Conservation (phyloP, 2,797 vertebrate species). For the Pseudomugil gertrudae region DNA sequence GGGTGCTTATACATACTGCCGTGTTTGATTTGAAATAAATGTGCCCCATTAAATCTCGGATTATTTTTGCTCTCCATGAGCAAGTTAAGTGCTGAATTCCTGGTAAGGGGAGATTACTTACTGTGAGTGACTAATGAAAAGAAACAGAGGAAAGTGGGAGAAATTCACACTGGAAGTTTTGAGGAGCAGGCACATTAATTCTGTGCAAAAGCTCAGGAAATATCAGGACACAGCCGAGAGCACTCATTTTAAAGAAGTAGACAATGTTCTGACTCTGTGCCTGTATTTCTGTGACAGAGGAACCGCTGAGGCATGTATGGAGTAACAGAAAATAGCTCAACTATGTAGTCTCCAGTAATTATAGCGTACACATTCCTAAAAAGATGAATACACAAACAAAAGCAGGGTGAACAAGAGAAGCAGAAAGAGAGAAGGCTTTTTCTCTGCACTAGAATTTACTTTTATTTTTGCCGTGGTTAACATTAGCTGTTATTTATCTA, state of each 20-base stretch:
- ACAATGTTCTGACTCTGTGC: constrained; percentile 46
- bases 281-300: constrained; percentile 51
- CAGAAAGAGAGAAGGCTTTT: constrained; percentile 20
- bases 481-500: constrained; percentile 45
- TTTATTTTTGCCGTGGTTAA: constrained; percentile 67
- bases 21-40: constrained; percentile 70
- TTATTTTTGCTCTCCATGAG: constrained; percentile 69
- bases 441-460: constrained; percentile 53
- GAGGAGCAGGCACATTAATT: constrained; percentile 48
- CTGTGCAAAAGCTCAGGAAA: constrained; percentile 55
- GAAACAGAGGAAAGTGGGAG: constrained; percentile 65
- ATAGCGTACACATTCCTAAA: constrained; percentile 64
- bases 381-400: constrained; percentile 53
- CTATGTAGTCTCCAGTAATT: constrained; percentile 68
- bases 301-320: constrained; percentile 45
- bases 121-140: constrained; percentile 66
- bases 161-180: constrained; percentile 53
- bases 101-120: constrained; percentile 67
- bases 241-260: constrained; percentile 31
- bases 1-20: constrained; percentile 30
- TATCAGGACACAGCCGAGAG: constrained; percentile 32
- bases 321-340: constrained; percentile 63
- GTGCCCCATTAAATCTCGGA: constrained; percentile 71
- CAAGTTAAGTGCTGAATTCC: constrained; percentile 76
- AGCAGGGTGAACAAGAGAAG: constrained; percentile 42